Conservation (phyloP, 1,140 invertebrate genomes). For the Aphaenogaster floridana region DNA sequence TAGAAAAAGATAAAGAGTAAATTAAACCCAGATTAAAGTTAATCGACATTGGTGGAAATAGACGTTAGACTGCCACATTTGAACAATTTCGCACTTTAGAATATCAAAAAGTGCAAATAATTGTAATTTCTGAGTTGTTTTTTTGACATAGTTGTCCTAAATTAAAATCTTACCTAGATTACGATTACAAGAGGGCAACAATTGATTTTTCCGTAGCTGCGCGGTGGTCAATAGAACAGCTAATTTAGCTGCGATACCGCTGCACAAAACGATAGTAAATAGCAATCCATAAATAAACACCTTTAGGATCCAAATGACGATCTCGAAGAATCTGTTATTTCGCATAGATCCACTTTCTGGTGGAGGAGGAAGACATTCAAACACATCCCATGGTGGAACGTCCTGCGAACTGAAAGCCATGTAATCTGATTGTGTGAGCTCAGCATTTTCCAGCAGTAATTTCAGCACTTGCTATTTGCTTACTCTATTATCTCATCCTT, state of each 20-base stretch:
- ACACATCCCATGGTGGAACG: constrained; percentile 97
- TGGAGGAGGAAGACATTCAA: constrained; percentile 93
- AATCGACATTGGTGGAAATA: no score
- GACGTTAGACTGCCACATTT: neutral
- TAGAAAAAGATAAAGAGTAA: no score
- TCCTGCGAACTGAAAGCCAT: constrained; percentile 85
- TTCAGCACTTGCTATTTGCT: neutral
- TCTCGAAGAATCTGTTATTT: constrained; percentile 93
- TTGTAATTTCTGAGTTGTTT: neutral
- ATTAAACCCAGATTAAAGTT: no score
- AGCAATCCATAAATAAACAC: constrained; percentile 93
- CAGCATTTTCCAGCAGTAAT: neutral
- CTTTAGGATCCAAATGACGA: constrained; percentile 93
- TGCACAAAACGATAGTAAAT: constrained; percentile 92
- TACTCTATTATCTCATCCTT: constrained; percentile 5
- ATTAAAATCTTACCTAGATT: constrained; percentile 89
- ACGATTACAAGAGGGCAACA: constrained; percentile 92
- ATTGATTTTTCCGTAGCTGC: constrained; percentile 91
- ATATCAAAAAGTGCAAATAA: neutral
- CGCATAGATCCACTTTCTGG: constrained; percentile 94
- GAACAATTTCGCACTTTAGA: neutral
- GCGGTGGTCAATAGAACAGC: constrained; percentile 95
- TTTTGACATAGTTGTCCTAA: neutral
- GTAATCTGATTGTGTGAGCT: neutral
- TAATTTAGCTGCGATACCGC: constrained; percentile 93